Conservation (phyloP, 1,140 invertebrate genomes). For the Meloidogyne exigua region DNA sequence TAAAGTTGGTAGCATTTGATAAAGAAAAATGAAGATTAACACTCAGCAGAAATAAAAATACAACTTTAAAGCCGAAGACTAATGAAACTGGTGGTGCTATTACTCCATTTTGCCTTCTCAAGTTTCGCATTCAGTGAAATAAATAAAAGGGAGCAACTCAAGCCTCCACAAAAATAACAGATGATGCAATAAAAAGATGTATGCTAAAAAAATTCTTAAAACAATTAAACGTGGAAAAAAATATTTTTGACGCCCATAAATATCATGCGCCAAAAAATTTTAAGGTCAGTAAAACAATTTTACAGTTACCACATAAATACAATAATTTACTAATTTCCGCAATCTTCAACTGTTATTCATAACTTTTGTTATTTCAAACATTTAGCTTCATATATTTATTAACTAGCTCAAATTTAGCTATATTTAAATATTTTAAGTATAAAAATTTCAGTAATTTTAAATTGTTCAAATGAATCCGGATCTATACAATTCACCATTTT, state of each 20-base stretch:
- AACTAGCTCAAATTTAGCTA: no score
- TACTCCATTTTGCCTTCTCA: neutral
- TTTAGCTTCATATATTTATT: no score
- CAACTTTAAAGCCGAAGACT: neutral
- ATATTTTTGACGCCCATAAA: no score
- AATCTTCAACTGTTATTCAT: no score
- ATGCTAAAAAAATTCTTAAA: neutral
- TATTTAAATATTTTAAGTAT: no score
- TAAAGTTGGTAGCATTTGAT: neutral
- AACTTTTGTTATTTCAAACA: no score
- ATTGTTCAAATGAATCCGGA: neutral
- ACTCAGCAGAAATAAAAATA: neutral
- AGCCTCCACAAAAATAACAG: neutral
- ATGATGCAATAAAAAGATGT: neutral
- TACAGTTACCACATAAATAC: no score
- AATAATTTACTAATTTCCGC: no score
- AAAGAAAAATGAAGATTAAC: neutral
- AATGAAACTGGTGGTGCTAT: neutral
- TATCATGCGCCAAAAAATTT: no score
- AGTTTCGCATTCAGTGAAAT: neutral
- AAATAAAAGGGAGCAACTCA: neutral
- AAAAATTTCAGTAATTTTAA: neutral
- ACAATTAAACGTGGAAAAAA: no score
- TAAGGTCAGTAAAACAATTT: no score
- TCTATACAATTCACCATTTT: constrained; percentile 18